phyloP scores from a whole-genome alignment of 1,140 invertebrate genomes.

The Lasioglossum baleicum region DNA sequence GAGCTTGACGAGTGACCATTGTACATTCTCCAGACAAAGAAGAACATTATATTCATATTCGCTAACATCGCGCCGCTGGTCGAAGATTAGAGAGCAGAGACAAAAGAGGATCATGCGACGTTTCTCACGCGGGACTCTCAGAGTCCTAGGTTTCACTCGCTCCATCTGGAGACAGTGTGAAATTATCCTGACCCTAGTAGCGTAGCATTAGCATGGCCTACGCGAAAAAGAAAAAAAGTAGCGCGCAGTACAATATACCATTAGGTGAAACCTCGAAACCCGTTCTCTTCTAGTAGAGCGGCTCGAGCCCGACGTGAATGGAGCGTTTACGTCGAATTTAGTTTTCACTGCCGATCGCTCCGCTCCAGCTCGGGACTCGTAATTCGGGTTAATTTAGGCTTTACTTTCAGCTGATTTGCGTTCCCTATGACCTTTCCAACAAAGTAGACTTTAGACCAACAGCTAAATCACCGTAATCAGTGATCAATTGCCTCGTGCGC shows the following conservation, averaged over 20 bases:
- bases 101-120: background rate
- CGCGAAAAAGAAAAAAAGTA: background rate
- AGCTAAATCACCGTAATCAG: background rate
- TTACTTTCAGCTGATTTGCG: background rate
- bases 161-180: background rate
- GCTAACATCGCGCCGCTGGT: too few relatives aligned
- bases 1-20: too few relatives aligned
- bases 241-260: background rate
- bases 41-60: too few relatives aligned
- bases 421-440: background rate
- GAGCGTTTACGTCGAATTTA: background rate
- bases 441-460: background rate
- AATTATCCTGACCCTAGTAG: conserved; percentile 19
- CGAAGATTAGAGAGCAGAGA: too few relatives aligned
- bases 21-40: too few relatives aligned
- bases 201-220: background rate
- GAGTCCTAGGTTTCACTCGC: conserved; percentile 2
- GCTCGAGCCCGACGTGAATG: background rate
- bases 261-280: conserved; percentile 27
- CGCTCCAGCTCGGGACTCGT: background rate
- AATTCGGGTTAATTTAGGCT: conserved; percentile 4
- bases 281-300: background rate
- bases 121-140: background rate
- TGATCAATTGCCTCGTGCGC: background rate
- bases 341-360: background rate